phyloP scores from a whole-genome alignment of 2,797 vertebrate species.

The Cichlasoma orientale region DNA sequence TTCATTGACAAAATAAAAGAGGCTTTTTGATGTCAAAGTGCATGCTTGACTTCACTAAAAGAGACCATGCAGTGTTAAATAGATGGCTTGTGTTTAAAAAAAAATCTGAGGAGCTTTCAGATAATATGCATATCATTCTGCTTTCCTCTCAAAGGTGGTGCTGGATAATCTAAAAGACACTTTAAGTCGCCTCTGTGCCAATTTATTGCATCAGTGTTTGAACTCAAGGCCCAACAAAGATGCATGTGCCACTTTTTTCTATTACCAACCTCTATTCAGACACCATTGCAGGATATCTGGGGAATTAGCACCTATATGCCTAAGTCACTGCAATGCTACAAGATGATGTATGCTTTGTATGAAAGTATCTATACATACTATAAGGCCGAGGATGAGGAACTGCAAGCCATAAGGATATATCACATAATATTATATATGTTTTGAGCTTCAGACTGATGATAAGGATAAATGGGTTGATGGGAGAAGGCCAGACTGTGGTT shows the following conservation, averaged over 20 bases:
- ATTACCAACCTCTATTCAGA: slow-evolving; percentile 20
- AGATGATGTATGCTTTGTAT: slow-evolving; percentile 3
- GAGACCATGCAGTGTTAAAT: slow-evolving; percentile 21
- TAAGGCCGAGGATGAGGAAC: slow-evolving; percentile 15
- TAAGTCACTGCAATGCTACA: slow-evolving; percentile 15
- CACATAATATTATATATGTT: slow-evolving; percentile 64
- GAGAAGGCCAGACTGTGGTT: slow-evolving; percentile 60
- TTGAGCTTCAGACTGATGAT: slow-evolving; percentile 58
- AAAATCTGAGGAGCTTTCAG: slow-evolving; percentile 12
- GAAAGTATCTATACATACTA: slow-evolving; percentile 22
- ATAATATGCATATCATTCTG: slow-evolving; percentile 21
- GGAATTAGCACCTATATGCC: slow-evolving; percentile 39
- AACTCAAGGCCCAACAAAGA: slow-evolving; percentile 24
- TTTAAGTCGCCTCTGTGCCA: slow-evolving; percentile 50
- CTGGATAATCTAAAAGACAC: slow-evolving; percentile 31
- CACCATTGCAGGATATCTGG: slow-evolving; percentile 15
- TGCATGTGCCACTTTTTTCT: slow-evolving; percentile 47
- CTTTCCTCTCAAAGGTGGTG: slow-evolving; percentile 16
- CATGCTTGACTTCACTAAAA: slow-evolving; percentile 24
- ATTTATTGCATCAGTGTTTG: slow-evolving; percentile 52
- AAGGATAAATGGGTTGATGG: slow-evolving; percentile 68
- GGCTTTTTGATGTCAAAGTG: slow-evolving; percentile 39
- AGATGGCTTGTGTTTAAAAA: slow-evolving; percentile 14
- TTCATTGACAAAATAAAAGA: slow-evolving; percentile 32
- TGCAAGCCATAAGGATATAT: slow-evolving; percentile 50